Evolutionary conservation across 2,888 invertebrate genomes (phyloP), one percentile per base, ranked within the genome.

Genomic region (Trisateles emortualis): DNA sequence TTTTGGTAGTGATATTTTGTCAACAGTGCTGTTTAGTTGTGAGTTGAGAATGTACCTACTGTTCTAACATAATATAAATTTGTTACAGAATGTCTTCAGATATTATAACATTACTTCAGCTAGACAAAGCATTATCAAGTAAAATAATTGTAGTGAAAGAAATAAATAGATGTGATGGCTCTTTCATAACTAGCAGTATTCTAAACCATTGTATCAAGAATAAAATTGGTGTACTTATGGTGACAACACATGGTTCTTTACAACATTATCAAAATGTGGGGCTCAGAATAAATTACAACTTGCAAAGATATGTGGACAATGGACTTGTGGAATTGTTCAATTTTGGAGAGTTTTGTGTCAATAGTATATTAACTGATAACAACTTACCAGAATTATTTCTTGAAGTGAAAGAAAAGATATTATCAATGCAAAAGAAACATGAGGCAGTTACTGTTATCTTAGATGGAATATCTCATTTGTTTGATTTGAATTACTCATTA

Each of bases 261-360:
- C 93, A 94, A 47, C 96, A 97, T 78, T 97, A 96, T 74, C 95
- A 96, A 55, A 95, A 95, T 84, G 94, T 96, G 29, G 96, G 96
- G 10, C 94, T 95, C 75, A 95, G 96, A 72, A 91, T 96, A 75
- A 96, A 96, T 43, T 96, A 95, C 75, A 96, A 96, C 79, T 84
- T 96, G 26, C 92, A 94, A 49, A 92, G 83, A 68, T 75, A 84
- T 56, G 72, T 93, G 57, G 84, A 93, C 8, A 75, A 74, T 39
- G 90, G 88, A 17, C 70, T 85, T 9, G 62, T 92, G 39, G 54
- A 78, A 40, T 84, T 84, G 62, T 84, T 80, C 60, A 82, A 88
- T 69, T 64, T 86, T 42, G 90, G 86, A 52, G 78, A 82, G 53
- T 79, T 81, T 45, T 66, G 79, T 61, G 62, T 83, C 5, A 71